Percentiles rank a stretch among this genome's conserved stretches.
Conservation (phyloP, 2,888 invertebrate species). For the Stenichneumon culpator region DNA sequence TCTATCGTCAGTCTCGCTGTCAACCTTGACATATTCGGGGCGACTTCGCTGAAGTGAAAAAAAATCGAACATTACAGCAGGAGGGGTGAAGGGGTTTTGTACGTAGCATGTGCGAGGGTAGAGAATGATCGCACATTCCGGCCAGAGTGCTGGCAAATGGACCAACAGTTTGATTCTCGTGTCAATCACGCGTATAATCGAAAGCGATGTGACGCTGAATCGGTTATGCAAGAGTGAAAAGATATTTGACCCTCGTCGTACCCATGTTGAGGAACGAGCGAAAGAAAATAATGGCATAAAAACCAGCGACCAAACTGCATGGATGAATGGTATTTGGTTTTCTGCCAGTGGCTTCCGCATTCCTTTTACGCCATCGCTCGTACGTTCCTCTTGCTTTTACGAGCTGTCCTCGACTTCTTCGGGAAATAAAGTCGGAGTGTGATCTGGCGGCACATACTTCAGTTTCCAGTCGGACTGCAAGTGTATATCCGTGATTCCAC, state of each 20-base stretch:
- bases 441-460: not conserved
- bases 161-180: constrained; percentile 24
- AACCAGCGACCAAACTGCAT: not conserved
- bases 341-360: not conserved
- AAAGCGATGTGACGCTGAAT: constrained; percentile 21
- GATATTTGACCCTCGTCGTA: constrained; percentile 25
- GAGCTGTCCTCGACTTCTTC: constrained; percentile 11
- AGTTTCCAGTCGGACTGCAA: constrained; percentile 9
- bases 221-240: constrained; percentile 1
- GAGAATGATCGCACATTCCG: not conserved
- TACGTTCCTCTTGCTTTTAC: not conserved
- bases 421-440: not conserved
- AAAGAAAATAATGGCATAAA: constrained; percentile 2
- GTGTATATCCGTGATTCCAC: not conserved
- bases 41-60: constrained; percentile 27
- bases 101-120: not conserved
- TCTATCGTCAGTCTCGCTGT: not conserved
- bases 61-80: constrained; percentile 17
- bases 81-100: not conserved
- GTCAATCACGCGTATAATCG: constrained; percentile 38
- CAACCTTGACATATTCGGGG: constrained; percentile 24
- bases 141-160: constrained; percentile 9
- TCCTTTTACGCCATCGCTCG: not conserved
- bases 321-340: constrained; percentile 23
- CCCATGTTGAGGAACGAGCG: not conserved